phyloP scores from a whole-genome alignment of 1,140 invertebrate genomes.

The Ceratina japonica region DNA sequence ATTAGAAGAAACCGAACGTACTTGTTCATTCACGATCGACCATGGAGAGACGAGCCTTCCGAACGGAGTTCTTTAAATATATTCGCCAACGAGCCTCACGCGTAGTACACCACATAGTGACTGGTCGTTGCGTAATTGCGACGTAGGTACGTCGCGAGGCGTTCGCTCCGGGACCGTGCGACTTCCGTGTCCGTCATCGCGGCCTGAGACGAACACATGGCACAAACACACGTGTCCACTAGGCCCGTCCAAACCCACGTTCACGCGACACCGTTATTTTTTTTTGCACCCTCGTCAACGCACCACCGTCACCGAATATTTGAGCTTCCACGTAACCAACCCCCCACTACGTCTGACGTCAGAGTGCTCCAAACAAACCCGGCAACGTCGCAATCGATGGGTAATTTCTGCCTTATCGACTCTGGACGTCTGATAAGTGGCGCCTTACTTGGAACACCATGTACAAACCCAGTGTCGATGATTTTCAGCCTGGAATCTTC shows the following conservation, averaged over 20 bases:
- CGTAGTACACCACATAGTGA: conserved; percentile 5
- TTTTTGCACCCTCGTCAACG: conserved; percentile 52
- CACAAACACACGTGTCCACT: conserved; percentile 49
- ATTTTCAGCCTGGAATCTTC: conserved; percentile 36
- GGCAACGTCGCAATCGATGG: conserved; percentile 64
- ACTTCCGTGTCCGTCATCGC: not conserved
- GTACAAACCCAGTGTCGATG: too few relatives aligned
- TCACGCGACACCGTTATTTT: conserved; percentile 33
- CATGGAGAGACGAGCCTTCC: not conserved
- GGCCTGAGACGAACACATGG: conserved; percentile 51
- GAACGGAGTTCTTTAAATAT: not conserved
- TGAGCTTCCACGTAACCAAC: conserved; percentile 16
- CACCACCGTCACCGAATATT: conserved; percentile 52
- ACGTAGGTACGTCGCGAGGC: not conserved
- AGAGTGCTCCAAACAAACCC: conserved; percentile 10
- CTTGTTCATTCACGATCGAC: conserved; percentile 28
- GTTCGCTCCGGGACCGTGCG: not conserved
- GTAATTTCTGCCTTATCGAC: conserved; percentile 59
- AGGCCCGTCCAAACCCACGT: conserved; percentile 32
- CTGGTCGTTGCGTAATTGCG: conserved; percentile 33
- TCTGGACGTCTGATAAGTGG: conserved; percentile 29
- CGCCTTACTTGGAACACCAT: conserved; percentile 7
- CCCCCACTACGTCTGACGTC: not conserved
- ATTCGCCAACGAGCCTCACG: not conserved
- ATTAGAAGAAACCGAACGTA: not conserved